Conservation (phyloP, 1,140 invertebrate species). For the Zaprionus lachaisei region DNA sequence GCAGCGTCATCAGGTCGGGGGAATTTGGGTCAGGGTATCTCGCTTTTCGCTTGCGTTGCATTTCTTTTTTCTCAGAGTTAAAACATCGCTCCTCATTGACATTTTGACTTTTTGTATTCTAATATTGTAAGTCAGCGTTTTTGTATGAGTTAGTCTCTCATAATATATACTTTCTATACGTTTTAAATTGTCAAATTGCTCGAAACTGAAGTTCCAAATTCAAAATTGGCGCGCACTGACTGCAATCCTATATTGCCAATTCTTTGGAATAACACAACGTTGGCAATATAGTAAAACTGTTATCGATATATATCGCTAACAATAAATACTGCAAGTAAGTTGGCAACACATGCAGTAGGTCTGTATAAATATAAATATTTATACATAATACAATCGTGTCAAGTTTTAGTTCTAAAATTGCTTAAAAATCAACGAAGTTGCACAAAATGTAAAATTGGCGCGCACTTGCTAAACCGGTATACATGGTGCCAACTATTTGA, state of each 20-base stretch:
- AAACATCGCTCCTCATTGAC: neutral
- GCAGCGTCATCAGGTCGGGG: conserved; percentile 15
- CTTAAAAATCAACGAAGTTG: neutral
- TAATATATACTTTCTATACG: too few relatives aligned
- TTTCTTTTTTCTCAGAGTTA: conserved; percentile 2
- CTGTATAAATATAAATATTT: neutral
- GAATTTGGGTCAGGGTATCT: conserved; percentile 38
- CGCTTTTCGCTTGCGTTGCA: conserved; percentile 29
- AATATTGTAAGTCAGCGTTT: too few relatives aligned
- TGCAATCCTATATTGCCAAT: too few relatives aligned
- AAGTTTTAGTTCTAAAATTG: neutral
- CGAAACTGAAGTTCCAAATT: too few relatives aligned
- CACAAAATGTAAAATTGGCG: neutral
- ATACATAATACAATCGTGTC: neutral
- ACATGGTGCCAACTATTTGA: neutral
- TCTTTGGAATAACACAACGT: too few relatives aligned
- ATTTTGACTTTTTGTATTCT: neutral
- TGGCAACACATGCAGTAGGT: too few relatives aligned
- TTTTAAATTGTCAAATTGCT: too few relatives aligned
- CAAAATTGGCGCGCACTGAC: too few relatives aligned
- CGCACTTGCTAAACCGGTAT: neutral
- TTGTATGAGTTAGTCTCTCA: too few relatives aligned
- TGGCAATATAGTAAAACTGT: too few relatives aligned
- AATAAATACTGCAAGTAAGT: too few relatives aligned
- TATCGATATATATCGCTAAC: too few relatives aligned